Evolutionary conservation across 2,888 invertebrate genomes (phyloP), one percentile per base, ranked within the genome.

Genomic region (Drosophila robusta): DNA sequence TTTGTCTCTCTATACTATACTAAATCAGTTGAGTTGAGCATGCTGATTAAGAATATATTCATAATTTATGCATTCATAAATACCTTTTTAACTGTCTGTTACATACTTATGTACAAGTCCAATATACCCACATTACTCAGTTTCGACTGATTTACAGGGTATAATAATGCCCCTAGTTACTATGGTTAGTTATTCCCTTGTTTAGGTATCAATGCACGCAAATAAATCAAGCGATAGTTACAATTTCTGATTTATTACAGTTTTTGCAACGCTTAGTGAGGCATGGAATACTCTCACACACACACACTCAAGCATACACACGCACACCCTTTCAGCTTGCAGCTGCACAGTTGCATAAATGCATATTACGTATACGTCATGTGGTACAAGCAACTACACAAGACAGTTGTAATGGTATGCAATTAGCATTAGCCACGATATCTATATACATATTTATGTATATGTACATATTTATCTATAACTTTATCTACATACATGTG

Each of bases 331-430:
- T 26, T 22, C 12, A 26, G 11, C 26, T 32, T 57, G 47, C 70
- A 68, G 38, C 55, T 58, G 62, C 12, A 26, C 8, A 16, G 56
- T 54, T 76, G 63, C 64, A 44, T 56, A 68, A 75, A 66, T 56
- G 14, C 38, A 68, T 42, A 69, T 83, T 86, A 86, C 69, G 71
- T 77, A 82, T 83, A 65, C 80, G 78, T 38, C 67, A 29, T 41
- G 46, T 69, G 49, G 14, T 34, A 7, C 68, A 51, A 46, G 18
- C 18, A 32, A 46, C 46, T 38, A 16, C 47, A 42, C 16, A 18
- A 65, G 54, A 64, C 34, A 54, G 65, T 45, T 54, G 51, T 22
- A 39, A 14, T 22, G 46, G 16, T 16, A 11, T 56, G 42, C 32
- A 34, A 64, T 58, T 58, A 58, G 60, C 63, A 50, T 32, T 14